These are phyloP conservation scores for Amiota mariae DNA, from an alignment of 2,888 invertebrate species.

Conservation along the genomic window DNA sequence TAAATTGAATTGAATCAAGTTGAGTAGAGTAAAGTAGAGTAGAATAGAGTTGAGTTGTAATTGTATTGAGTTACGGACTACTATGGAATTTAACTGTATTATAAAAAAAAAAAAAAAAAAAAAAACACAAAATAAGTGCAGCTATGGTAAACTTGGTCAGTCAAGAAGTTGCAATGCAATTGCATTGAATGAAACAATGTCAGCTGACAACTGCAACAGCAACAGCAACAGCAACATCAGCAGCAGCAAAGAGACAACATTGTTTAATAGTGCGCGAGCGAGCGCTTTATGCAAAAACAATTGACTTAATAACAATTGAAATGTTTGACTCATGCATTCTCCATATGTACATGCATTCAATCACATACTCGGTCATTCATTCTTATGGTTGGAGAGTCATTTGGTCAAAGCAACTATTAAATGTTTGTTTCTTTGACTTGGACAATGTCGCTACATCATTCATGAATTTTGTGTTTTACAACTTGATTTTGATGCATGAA, in stretches of 20 bases:
- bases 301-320: conserved; percentile 17
- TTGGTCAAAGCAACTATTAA: neutral
- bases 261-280: too few species aligned
- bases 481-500: too few species aligned
- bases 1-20: conserved; percentile 9
- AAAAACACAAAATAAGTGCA: neutral
- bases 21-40: too few species aligned
- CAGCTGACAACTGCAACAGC: neutral
- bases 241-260: neutral
- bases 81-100: conserved; percentile 17
- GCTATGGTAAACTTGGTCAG: neutral
- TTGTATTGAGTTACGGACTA: too few species aligned
- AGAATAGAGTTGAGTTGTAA: too few species aligned
- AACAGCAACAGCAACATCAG: too few species aligned
- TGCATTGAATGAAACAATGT: neutral
- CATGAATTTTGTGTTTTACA: too few species aligned
- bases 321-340: neutral
- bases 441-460: too few species aligned
- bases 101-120: neutral
- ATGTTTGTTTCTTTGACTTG: too few species aligned
- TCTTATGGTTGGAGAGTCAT: neutral
- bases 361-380: neutral
- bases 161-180: neutral
- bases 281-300: neutral
- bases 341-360: neutral